A percentile compares a stretch with the other conserved stretches of the same genome.
Conservation (phyloP, 2,888 invertebrate species). For the Lathronympha strigana region DNA sequence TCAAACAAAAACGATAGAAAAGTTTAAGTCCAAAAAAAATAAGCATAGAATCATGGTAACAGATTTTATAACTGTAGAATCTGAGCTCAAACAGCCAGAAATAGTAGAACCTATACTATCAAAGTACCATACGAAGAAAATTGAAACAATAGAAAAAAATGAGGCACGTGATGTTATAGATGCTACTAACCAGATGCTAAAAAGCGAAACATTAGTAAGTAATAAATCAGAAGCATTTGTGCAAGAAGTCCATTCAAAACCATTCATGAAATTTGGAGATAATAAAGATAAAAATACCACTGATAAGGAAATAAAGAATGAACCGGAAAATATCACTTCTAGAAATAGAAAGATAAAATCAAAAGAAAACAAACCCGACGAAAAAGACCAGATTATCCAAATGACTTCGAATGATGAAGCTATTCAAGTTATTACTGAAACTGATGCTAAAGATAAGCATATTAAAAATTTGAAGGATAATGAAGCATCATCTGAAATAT, state of each 20-base stretch:
- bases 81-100: slow-evolving; percentile 36
- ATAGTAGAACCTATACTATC: neutral
- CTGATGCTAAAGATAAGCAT: neutral
- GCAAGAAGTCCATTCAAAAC: neutral
- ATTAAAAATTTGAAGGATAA: neutral
- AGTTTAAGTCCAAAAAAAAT: slow-evolving; percentile 56
- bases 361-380: slow-evolving; percentile 5
- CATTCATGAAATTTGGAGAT: neutral
- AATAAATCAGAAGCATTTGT: neutral
- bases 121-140: slow-evolving; percentile 47
- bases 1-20: neutral
- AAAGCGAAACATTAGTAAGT: neutral
- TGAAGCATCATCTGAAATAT: neutral
- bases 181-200: neutral
- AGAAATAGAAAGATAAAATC: slow-evolving; percentile 31
- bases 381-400: neutral
- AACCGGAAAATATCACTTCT: slow-evolving; percentile 12
- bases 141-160: neutral
- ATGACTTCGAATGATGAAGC: neutral
- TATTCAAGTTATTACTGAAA: neutral
- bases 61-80: slow-evolving; percentile 45
- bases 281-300: no score
- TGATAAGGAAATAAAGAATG: neutral
- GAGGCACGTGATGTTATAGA: neutral
- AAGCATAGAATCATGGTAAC: slow-evolving; percentile 44